These are phyloP conservation scores for Leuciscus waleckii DNA, from an alignment of 2,797 vertebrate genomes.

Conservation along the genomic window DNA sequence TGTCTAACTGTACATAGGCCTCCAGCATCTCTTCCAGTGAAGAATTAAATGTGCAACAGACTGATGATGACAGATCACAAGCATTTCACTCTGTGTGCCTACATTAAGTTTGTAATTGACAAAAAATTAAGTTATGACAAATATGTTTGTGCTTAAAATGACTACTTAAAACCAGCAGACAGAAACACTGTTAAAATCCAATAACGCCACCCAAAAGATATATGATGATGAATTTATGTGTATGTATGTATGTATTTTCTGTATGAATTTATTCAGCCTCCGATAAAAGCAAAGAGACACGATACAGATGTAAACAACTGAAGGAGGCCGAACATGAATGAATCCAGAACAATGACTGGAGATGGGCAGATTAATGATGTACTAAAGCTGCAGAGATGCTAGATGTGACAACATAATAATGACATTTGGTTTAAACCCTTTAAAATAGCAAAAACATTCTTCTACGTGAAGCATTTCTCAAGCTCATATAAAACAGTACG, in stretches of 20 bases:
- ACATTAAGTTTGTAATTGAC: not conserved
- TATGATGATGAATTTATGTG: not conserved
- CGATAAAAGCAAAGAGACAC: conserved; percentile 2
- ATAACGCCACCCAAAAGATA: not conserved
- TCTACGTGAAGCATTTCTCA: not conserved
- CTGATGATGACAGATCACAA: not conserved
- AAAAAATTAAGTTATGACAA: not conserved
- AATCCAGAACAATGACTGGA: not conserved
- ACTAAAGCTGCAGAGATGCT: not conserved
- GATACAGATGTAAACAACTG: conserved; percentile 11
- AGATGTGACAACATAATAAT: not conserved
- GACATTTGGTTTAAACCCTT: not conserved
- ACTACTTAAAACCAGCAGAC: not conserved
- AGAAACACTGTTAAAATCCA: not conserved
- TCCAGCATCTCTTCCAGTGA: not conserved
- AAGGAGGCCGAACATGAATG: conserved; percentile 16
- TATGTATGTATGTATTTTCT: no score
- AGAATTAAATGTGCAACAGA: not conserved
- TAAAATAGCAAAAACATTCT: not conserved
- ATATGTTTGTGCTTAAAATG: not conserved
- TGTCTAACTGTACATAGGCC: no score
- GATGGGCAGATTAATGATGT: not conserved
- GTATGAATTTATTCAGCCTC: not conserved
- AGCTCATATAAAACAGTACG: not conserved
- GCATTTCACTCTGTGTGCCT: not conserved